Evolutionary conservation across 2,113 vertebrate species (phyloP).

Genomic region (Pica pica): DNA sequence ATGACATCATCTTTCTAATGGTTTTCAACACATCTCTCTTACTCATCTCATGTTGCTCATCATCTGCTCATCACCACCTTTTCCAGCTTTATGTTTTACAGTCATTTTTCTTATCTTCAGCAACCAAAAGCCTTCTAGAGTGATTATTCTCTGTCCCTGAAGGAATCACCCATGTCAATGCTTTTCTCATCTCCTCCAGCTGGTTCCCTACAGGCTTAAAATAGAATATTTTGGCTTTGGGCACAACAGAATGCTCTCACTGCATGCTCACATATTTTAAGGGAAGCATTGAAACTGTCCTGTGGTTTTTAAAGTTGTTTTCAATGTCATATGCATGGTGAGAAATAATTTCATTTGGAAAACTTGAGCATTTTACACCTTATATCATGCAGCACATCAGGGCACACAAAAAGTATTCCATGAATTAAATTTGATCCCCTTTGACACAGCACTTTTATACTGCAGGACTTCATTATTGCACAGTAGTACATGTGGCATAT

Average conservation of each 20-base stretch:
- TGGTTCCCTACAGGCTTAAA: background rate
- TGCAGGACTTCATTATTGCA: background rate
- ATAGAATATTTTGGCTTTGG: background rate
- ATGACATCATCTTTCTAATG: background rate
- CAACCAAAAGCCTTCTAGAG: background rate
- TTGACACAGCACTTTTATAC: background rate
- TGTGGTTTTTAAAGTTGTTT: background rate
- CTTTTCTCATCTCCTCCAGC: background rate
- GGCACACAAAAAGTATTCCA: background rate
- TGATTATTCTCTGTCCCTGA: background rate
- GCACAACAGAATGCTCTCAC: background rate
- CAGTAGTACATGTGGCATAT: background rate
- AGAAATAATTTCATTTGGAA: background rate
- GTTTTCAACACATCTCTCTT: background rate
- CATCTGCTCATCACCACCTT: background rate
- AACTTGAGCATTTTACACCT: background rate
- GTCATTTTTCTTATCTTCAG: background rate
- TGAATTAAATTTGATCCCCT: background rate
- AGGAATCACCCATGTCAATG: background rate
- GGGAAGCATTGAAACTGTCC: background rate
- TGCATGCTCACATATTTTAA: background rate
- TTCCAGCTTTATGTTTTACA: background rate
- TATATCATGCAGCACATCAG: background rate
- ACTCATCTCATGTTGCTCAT: fast-evolving
- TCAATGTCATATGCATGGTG: background rate